Base-by-base conservation (phyloP, 2,888 invertebrate species). In the Schizaphis graminum region DNA sequence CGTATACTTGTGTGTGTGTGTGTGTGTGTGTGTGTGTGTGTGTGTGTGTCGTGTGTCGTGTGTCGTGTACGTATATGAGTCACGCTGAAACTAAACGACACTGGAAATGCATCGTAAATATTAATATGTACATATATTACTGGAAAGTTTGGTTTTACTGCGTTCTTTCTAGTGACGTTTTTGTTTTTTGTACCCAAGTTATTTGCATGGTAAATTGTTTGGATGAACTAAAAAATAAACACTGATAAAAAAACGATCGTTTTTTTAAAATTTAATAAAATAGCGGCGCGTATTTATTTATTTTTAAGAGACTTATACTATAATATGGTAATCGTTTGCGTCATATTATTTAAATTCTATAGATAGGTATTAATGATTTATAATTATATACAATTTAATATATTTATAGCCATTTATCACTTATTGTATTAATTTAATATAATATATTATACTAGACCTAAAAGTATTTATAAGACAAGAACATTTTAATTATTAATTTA, bases 81-180 rank as follows among this genome's bases (percentile, higher is more conserved):
- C 91, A 91, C 44, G 56, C 35, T n/a, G 61, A 47, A 49, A 77
- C 49, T 57, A 85, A 44, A 61, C 61, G 26, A 47, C 92, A 35
- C 47, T 86, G 92, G 47, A 92, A 92, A 86, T 92, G 49, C 44
- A 47, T 92, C 92, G 61, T 92, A 92, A 92, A 92, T 87, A 92
- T 86, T 49, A 85, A 85, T 91, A 86, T 87, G 57, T 87, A 87
- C 92, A 49, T 87, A 87, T 91, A 91, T 91, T 91, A 87, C 86
- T 26, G 86, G 61, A 92, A 92, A 87, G 92, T 87, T 87, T 87
- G 47, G 61, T 49, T 86, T 61, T 61, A 92, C 56, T 47, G n/a
- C n/a, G 44, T 21, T 85, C 11, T 41, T 56, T 85, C 57, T 57
- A 85, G 85, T 85, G 53, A 24, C 44, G 1, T 56, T 91, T 67